Percentiles rank a stretch among this genome's conserved stretches.
Evolutionary conservation across 2,797 vertebrate genomes (phyloP).

Genomic region (Bradypodion pumilum): DNA sequence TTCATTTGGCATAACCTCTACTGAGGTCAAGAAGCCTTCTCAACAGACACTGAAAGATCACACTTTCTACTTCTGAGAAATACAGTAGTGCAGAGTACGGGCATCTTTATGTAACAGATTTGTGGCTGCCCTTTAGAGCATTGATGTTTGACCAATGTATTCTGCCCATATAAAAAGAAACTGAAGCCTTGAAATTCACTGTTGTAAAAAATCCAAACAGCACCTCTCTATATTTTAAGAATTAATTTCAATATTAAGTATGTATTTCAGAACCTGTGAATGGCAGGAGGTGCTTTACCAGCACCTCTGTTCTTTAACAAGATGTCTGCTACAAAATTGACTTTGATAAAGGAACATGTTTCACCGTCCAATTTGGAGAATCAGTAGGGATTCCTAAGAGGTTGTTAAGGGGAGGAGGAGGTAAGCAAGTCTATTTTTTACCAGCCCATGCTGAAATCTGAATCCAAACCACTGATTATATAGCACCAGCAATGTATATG

Average conservation of each 20-base stretch:
- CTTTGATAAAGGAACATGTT: not conserved
- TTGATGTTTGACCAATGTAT: not conserved
- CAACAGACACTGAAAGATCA: not conserved
- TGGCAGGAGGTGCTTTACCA: not conserved
- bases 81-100: conserved; percentile 46
- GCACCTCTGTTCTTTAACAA: not conserved
- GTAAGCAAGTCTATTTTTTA: not conserved
- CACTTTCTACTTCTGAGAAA: conserved; percentile 49
- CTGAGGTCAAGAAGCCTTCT: not conserved
- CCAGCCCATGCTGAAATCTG: not conserved
- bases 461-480: not conserved
- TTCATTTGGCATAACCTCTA: not conserved
- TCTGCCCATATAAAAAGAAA: not conserved
- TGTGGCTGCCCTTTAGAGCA: not conserved
- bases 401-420: not conserved
- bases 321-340: not conserved
- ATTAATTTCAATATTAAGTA: not conserved
- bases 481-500: not conserved
- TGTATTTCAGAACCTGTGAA: not conserved
- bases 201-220: not conserved
- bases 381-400: not conserved
- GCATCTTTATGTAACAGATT: not conserved
- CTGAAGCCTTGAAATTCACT: not conserved
- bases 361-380: not conserved
- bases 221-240: not conserved